A percentile compares a stretch with the other conserved stretches of the same genome.
Conservation (phyloP, 2,888 invertebrate genomes). For the Zhuqinia jingwanae region DNA sequence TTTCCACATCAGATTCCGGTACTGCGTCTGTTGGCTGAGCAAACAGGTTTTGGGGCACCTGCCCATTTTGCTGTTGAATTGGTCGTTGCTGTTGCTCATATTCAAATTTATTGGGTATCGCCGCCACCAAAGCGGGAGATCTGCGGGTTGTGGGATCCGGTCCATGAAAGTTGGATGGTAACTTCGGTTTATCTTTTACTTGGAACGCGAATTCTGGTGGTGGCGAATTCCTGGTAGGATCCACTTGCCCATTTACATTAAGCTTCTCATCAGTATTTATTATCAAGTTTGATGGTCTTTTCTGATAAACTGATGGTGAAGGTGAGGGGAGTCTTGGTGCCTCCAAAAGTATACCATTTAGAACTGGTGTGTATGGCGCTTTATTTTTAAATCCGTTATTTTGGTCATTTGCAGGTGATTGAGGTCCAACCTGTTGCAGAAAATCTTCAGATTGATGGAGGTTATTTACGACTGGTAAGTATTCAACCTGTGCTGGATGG, state of each 20-base stretch:
- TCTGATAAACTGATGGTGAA: neutral
- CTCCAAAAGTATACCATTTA: constrained; percentile 42
- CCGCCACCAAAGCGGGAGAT: constrained; percentile 18
- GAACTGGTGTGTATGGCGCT: constrained; percentile 31
- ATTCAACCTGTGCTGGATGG: neutral
- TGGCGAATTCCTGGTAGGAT: too few relatives aligned
- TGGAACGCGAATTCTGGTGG: constrained; percentile 36
- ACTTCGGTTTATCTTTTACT: neutral
- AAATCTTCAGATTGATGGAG: constrained; percentile 34
- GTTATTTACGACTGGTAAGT: constrained; percentile 31
- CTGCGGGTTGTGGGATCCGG: constrained; percentile 21
- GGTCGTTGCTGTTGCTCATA: neutral
- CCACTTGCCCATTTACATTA: too few relatives aligned
- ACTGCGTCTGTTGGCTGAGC: constrained; percentile 1
- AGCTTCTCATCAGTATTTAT: constrained; percentile 2
- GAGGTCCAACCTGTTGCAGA: constrained; percentile 40
- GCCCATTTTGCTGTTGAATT: neutral
- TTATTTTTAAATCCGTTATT: constrained; percentile 53
- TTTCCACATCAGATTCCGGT: neutral
- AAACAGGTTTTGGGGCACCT: constrained; percentile 22
- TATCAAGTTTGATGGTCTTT: constrained; percentile 10
- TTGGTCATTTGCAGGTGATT: neutral
- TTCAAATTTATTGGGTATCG: constrained; percentile 48
- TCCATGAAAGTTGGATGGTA: neutral
- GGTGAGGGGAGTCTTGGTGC: constrained; percentile 54